These are phyloP conservation scores for Cactoblastis cactorum DNA, from an alignment of 2,888 invertebrate genomes.

Conservation along the genomic window DNA sequence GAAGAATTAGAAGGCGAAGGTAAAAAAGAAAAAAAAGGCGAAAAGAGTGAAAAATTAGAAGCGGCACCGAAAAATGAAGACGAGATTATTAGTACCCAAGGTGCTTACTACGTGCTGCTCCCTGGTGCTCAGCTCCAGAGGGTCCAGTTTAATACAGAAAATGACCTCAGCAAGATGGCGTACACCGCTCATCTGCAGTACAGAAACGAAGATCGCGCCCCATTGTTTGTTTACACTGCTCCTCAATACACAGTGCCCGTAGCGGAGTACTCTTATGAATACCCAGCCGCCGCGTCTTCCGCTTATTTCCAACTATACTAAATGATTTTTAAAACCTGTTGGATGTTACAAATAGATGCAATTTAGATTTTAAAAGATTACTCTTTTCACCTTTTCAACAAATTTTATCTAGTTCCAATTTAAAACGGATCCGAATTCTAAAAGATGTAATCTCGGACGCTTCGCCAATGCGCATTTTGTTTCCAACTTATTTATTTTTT, in stretches of 20 bases:
- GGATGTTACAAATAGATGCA: conserved; percentile 29
- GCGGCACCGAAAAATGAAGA: conserved; percentile 46
- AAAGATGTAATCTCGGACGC: neutral
- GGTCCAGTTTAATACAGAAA: conserved; percentile 79
- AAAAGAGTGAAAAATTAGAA: conserved; percentile 44
- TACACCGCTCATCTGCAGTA: conserved; percentile 82
- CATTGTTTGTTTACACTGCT: conserved; percentile 79
- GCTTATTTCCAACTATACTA: conserved; percentile 54
- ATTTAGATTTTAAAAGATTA: conserved; percentile 37
- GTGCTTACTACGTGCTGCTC: conserved; percentile 82
- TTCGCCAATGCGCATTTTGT: neutral
- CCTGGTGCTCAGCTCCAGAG: conserved; percentile 82
- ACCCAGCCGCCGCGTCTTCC: conserved; percentile 31
- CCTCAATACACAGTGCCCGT: conserved; percentile 44
- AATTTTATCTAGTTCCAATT: conserved; percentile 9
- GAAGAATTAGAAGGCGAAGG: conserved; percentile 19
- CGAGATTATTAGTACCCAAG: conserved; percentile 61
- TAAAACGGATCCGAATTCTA: conserved; percentile 12
- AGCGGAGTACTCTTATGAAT: neutral
- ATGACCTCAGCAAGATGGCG: conserved; percentile 78
- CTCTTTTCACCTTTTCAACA: conserved; percentile 16
- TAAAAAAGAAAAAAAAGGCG: conserved; percentile 30
- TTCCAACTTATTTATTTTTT: conserved; percentile 11
- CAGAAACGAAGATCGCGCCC: conserved; percentile 81
- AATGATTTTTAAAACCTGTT: conserved; percentile 21